Base-by-base conservation (phyloP, 2,888 invertebrate species). In the Philopedon plagiatum region DNA sequence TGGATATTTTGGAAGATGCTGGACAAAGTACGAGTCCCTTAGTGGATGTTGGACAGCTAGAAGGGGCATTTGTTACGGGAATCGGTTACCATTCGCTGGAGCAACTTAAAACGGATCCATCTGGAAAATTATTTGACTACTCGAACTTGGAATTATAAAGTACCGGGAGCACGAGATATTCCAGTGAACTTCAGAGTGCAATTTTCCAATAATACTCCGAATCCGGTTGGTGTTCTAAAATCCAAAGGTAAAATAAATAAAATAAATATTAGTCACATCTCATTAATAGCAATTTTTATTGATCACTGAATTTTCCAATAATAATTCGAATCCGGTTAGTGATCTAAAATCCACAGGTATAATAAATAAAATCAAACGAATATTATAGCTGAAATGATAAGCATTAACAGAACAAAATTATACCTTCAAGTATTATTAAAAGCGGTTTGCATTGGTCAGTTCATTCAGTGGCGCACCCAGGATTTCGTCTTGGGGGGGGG, bases 121-220 rank as follows among this genome's bases (percentile, higher is more conserved):
- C 13, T 11, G 62, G 62, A 26, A 1, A 32, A 49, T 82, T 94
- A 3, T 86, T n/a, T 92, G 5, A 94, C 94, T 0, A 90, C 92
- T 78, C 89, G 93, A 58, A 94, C 95, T 1, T 96, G 95, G 95
- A 92, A 89, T 58, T 94, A 94, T 80, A 93, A 93, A 78, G 90
- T 91, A 1, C 94, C 94, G 0, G 92, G 93, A 0, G 89, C 90
- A 0, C 93, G 92, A 80, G 94, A 94, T 77, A 93, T 94, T 78
- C 94, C 94, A 0, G 88, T 90, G 15, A 93, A 94, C 82, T 91
- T 94, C 76, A 89, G 93, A 73, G 86, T 94, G 4, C 90, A 90
- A 75, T 89, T 94, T 74, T 86, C 90, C 34, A 89, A 90, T 76
- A 91, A 92, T 79, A 87, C 90, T 21, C 86, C 88, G 9, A 94